These are phyloP conservation scores for Thyatira batis DNA, from an alignment of 2,888 invertebrate species.

Conservation along the genomic window DNA sequence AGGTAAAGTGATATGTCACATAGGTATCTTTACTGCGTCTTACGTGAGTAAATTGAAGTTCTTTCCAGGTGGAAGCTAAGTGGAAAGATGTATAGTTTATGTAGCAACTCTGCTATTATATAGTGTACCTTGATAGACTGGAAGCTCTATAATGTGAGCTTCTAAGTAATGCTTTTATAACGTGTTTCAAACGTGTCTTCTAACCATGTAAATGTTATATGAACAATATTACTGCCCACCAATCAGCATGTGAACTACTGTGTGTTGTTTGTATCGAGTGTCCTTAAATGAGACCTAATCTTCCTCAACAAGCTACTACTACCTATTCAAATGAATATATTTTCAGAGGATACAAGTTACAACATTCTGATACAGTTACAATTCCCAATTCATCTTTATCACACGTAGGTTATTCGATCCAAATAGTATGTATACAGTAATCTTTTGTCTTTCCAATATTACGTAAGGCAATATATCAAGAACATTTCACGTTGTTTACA, in stretches of 20 bases:
- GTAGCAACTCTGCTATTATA: too few species aligned
- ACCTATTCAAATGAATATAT: too few species aligned
- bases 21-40: constrained; percentile 7
- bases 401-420: not conserved
- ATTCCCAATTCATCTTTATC: not conserved
- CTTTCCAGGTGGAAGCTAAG: not conserved
- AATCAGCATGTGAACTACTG: too few species aligned
- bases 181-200: too few species aligned
- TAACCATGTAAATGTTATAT: too few species aligned
- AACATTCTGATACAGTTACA: not conserved
- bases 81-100: not conserved
- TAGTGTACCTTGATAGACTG: not conserved
- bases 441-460: constrained; percentile 8
- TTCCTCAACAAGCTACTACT: too few species aligned
- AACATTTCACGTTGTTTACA: constrained; percentile 53
- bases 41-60: not conserved
- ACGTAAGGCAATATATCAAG: constrained; percentile 19
- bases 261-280: too few species aligned
- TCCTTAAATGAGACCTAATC: too few species aligned
- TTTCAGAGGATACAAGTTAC: too few species aligned
- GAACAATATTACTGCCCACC: too few species aligned
- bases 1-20: constrained; percentile 38
- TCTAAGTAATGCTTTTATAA: too few species aligned
- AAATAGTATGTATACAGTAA: not conserved
- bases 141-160: not conserved